Evolutionary conservation across 2,113 vertebrate genomes (phyloP).

Genomic region (Periophthalmus modestus): DNA sequence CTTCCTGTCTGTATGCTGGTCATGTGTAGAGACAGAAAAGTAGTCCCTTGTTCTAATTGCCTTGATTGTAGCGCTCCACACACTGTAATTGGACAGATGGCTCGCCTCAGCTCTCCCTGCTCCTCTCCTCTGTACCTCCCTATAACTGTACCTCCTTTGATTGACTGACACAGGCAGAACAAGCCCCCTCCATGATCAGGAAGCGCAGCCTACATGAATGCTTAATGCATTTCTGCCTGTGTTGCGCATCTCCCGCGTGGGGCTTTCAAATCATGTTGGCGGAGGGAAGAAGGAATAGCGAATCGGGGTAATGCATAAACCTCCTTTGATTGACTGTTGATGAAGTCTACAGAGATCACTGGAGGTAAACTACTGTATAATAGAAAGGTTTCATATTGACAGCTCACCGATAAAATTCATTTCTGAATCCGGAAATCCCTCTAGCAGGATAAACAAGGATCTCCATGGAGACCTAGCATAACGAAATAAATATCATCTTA

Average conservation of each 20-base stretch:
- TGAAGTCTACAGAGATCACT: slow-evolving; percentile 70
- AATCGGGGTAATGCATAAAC: slow-evolving; percentile 63
- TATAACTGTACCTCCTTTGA: slow-evolving; percentile 37
- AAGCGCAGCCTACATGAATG: slow-evolving; percentile 59
- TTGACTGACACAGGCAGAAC: slow-evolving; percentile 58
- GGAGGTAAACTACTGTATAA: slow-evolving; percentile 70
- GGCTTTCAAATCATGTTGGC: slow-evolving; percentile 68
- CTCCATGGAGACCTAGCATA: slow-evolving; percentile 51
- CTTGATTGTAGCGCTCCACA: neutral
- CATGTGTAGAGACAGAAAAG: neutral
- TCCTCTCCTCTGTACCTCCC: neutral
- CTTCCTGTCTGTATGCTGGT: neutral
- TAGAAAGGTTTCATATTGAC: slow-evolving; percentile 70
- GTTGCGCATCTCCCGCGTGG: slow-evolving; percentile 14
- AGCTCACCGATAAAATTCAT: slow-evolving; percentile 58
- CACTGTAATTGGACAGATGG: neutral
- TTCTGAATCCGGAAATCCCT: slow-evolving; percentile 58
- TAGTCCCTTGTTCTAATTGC: neutral
- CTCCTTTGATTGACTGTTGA: slow-evolving; percentile 74
- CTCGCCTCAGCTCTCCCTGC: neutral
- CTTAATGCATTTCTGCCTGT: slow-evolving; percentile 41
- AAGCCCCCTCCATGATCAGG: slow-evolving; percentile 30
- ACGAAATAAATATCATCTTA: slow-evolving; percentile 67
- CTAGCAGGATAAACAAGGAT: slow-evolving; percentile 61
- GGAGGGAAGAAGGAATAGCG: slow-evolving; percentile 57